Evolutionary conservation across 2,797 vertebrate species (phyloP).

Genomic region (Phyllotis vaccarum): DNA sequence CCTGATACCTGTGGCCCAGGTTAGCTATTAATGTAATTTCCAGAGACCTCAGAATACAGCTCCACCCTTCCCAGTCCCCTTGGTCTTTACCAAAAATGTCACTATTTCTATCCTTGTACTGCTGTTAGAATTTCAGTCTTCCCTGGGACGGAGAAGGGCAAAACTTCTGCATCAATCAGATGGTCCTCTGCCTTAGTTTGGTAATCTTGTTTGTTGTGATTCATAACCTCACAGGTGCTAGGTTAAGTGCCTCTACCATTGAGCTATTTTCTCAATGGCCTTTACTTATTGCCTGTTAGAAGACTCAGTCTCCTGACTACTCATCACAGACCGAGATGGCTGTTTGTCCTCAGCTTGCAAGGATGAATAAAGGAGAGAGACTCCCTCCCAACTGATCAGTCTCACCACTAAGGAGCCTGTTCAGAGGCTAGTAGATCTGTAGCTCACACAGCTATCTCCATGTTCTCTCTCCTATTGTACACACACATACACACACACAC

Average conservation of each 20-base stretch:
- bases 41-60: background rate
- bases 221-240: background rate
- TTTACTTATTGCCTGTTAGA: conserved; percentile 2
- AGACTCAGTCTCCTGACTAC: background rate
- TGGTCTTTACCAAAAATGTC: background rate
- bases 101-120: background rate
- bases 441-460: background rate
- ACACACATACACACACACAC: background rate
- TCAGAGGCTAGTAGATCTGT: background rate
- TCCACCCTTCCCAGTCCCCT: background rate
- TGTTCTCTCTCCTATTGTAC: background rate
- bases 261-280: background rate
- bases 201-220: background rate
- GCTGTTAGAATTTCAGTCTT: background rate
- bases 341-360: background rate
- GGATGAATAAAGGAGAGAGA: background rate
- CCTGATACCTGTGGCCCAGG: background rate
- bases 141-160: background rate
- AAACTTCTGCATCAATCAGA: background rate
- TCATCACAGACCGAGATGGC: background rate
- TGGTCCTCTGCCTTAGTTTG: background rate
- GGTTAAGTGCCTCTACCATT: background rate
- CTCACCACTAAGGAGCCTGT: background rate
- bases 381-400: background rate
- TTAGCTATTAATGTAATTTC: background rate